Conservation (phyloP, 2,797 vertebrate species). For the Microcaecilia unicolor region DNA sequence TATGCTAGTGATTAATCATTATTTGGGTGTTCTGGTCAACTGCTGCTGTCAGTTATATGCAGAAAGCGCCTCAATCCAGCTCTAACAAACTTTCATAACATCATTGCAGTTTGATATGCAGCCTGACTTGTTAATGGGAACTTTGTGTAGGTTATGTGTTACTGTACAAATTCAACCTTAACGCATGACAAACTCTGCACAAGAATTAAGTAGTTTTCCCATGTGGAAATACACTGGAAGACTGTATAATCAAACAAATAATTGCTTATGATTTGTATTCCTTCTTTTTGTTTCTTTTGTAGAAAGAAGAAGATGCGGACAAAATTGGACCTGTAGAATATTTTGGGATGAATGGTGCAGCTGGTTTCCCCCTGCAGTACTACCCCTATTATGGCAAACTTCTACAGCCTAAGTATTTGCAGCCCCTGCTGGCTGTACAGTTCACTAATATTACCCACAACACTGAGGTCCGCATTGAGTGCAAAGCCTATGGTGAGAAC, state of each 20-base stretch:
- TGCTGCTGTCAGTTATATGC: too few relatives aligned
- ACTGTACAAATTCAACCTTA: too few relatives aligned
- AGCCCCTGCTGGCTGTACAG: slow-evolving; percentile 88
- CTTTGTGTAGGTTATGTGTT: background rate
- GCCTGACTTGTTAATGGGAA: background rate
- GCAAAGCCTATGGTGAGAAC: slow-evolving; percentile 79
- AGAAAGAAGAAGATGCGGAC: slow-evolving; percentile 71
- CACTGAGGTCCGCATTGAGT: slow-evolving; percentile 79
- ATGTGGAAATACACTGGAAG: background rate
- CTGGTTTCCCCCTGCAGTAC: slow-evolving; percentile 87
- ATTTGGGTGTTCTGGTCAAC: too few relatives aligned
- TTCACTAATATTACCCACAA: slow-evolving; percentile 73
- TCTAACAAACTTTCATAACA: too few relatives aligned
- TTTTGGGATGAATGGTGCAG: slow-evolving; percentile 52
- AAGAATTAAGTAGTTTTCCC: background rate
- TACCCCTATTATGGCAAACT: slow-evolving; percentile 92
- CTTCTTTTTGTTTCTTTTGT: background rate
- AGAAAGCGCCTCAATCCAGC: too few relatives aligned
- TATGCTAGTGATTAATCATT: too few relatives aligned
- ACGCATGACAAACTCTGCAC: background rate
- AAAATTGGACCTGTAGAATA: slow-evolving; percentile 69
- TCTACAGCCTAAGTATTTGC: slow-evolving; percentile 81
- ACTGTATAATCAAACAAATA: background rate
- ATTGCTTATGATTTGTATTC: background rate
- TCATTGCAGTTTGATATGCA: too few relatives aligned